phyloP scores from a whole-genome alignment of 2,888 invertebrate genomes.

The Tridacna crocea region DNA sequence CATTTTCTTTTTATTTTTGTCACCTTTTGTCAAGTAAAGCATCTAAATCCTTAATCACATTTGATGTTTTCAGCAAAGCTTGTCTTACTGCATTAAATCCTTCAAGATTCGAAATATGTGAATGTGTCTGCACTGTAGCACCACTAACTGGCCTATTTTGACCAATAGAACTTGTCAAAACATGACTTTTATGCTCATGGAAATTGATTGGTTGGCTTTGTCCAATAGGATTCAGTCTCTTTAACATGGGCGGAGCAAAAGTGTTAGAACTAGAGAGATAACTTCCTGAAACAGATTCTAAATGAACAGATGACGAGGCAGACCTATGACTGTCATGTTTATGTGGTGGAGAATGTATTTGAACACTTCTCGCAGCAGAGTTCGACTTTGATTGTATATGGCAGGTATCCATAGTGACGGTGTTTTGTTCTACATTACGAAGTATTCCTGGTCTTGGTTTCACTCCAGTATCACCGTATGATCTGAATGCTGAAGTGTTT shows the following conservation, averaged over 20 bases:
- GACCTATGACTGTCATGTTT: neutral
- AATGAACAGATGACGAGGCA: neutral
- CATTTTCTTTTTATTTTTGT: neutral
- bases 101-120: conserved; percentile 51
- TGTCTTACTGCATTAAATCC: conserved; percentile 74
- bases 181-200: neutral
- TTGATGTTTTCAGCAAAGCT: conserved; percentile 74
- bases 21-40: conserved; percentile 66
- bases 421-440: conserved; percentile 34
- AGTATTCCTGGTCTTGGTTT: conserved; percentile 49
- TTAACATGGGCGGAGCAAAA: conserved; percentile 3
- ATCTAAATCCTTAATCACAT: conserved; percentile 76
- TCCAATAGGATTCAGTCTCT: conserved; percentile 46
- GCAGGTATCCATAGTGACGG: conserved; percentile 1
- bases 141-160: conserved; percentile 2
- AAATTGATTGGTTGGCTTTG: conserved; percentile 17
- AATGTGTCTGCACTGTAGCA: neutral
- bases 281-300: neutral
- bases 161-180: conserved; percentile 14
- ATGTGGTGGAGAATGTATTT: conserved; percentile 47
- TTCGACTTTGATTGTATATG: neutral
- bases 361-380: conserved; percentile 36
- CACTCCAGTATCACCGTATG: conserved; percentile 20
- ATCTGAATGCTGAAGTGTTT: conserved; percentile 33
- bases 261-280: neutral